Evolutionary conservation across 2,888 invertebrate species (phyloP).

Genomic region (Thera britannica): DNA sequence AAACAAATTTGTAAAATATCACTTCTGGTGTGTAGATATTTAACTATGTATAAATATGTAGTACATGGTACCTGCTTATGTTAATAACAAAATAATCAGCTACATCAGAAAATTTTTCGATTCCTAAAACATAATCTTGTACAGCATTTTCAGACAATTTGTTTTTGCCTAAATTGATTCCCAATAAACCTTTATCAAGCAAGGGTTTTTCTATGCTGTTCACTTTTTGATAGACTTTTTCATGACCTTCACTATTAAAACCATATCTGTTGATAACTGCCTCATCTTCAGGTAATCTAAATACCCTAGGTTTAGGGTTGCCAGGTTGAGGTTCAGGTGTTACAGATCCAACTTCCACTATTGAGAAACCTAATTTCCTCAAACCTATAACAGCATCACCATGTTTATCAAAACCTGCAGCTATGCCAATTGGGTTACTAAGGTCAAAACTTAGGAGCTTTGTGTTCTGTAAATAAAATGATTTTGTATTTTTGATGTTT

Average conservation of each 20-base stretch:
- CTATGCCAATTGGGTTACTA: slow-evolving; percentile 97
- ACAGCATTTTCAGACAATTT: slow-evolving; percentile 90
- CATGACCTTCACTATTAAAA: slow-evolving; percentile 98
- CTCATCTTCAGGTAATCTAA: slow-evolving; percentile 92
- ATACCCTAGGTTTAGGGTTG: slow-evolving; percentile 96
- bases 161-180: slow-evolving; percentile 98
- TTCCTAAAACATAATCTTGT: slow-evolving; percentile 94
- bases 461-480: slow-evolving; percentile 83
- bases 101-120: slow-evolving; percentile 90
- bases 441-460: slow-evolving; percentile 89
- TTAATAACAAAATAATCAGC: slow-evolving; percentile 99
- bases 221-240: slow-evolving; percentile 88
- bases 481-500: neutral
- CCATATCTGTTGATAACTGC: slow-evolving; percentile 96
- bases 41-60: neutral
- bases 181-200: slow-evolving; percentile 88
- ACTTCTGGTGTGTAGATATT: too few species aligned
- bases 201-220: slow-evolving; percentile 79
- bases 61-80: slow-evolving; percentile 88
- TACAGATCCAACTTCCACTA: slow-evolving; percentile 98
- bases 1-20: neutral
- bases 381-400: slow-evolving; percentile 95
- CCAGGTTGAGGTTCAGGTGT: slow-evolving; percentile 97
- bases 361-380: slow-evolving; percentile 94
- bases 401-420: slow-evolving; percentile 99